These are phyloP conservation scores for Ciconia stormi DNA, from an alignment of 2,113 vertebrate genomes.

Conservation along the genomic window DNA sequence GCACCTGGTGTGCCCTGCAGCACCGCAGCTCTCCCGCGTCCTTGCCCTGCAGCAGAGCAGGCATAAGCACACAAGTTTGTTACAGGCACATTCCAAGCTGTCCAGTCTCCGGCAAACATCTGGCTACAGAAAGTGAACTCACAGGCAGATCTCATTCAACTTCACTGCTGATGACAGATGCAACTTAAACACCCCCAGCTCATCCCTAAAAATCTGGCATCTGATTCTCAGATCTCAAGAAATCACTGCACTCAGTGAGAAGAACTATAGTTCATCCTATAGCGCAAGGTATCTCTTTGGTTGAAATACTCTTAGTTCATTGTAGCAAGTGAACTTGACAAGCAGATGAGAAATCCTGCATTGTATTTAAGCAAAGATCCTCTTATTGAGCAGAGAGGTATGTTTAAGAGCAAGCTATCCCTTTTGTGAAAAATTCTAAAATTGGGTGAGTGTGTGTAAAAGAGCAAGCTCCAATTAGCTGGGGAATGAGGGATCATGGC, in stretches of 20 bases:
- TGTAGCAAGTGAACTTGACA: background rate
- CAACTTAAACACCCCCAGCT: background rate
- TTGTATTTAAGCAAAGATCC: background rate
- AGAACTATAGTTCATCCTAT: background rate
- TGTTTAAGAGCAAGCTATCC: no score
- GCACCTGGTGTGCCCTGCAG: background rate
- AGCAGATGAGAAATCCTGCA: background rate
- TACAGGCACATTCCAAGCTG: background rate
- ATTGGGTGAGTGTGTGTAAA: fast-evolving
- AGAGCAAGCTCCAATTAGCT: background rate
- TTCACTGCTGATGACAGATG: background rate
- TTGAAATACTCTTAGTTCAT: background rate
- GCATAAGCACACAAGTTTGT: background rate
- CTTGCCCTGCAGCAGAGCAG: background rate
- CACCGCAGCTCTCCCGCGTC: background rate
- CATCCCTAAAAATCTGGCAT: background rate
- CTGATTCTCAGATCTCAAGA: background rate
- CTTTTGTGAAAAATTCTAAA: background rate
- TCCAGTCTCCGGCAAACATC: background rate
- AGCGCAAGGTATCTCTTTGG: background rate
- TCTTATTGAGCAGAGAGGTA: background rate
- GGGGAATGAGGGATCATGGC: fast-evolving
- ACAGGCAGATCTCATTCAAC: fast-evolving
- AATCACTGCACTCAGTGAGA: fast-evolving
- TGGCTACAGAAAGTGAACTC: background rate